phyloP scores from a whole-genome alignment of 2,113 vertebrate species.

The Eretmochelys imbricata region DNA sequence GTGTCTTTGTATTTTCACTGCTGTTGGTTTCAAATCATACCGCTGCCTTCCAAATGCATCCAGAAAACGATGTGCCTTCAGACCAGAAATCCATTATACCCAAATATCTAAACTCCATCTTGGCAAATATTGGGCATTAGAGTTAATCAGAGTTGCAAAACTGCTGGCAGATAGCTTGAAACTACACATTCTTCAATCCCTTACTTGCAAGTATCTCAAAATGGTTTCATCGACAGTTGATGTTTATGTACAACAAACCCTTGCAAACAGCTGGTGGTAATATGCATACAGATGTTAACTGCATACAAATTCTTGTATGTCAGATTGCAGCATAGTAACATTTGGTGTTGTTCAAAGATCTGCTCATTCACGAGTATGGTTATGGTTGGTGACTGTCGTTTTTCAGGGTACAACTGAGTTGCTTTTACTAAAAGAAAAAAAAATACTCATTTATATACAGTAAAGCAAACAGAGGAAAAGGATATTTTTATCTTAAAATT shows the following conservation, averaged over 20 bases:
- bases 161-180: background rate
- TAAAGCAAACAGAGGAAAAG: background rate
- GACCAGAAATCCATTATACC: background rate
- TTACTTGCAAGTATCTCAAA: background rate
- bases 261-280: background rate
- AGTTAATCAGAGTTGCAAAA: background rate
- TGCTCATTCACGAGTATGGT: background rate
- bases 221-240: background rate
- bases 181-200: background rate
- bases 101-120: background rate
- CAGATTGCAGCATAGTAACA: background rate
- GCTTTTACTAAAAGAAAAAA: background rate
- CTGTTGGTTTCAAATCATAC: background rate
- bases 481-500: background rate
- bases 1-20: fast-evolving
- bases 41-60: background rate
- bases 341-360: background rate
- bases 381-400: background rate
- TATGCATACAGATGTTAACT: background rate
- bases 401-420: background rate
- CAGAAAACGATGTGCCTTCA: background rate
- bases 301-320: background rate
- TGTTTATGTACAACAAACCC: constrained; percentile 3
- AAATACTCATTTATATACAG: background rate
- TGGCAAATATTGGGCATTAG: background rate